These are phyloP conservation scores for Oceanodroma tethys DNA, from an alignment of 2,113 vertebrate genomes.

Conservation along the genomic window DNA sequence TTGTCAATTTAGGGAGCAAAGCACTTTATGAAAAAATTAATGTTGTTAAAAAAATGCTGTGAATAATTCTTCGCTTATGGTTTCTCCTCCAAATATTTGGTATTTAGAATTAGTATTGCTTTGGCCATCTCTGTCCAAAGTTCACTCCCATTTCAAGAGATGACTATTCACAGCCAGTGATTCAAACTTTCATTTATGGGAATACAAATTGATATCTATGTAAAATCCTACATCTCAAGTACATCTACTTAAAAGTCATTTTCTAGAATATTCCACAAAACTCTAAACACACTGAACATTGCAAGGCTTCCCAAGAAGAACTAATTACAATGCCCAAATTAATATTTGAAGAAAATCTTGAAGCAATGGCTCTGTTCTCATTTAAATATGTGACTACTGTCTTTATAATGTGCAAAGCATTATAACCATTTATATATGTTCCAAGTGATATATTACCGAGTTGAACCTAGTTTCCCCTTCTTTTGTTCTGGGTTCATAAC, in stretches of 20 bases:
- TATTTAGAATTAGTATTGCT: not conserved
- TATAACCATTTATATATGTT: constrained; percentile 41
- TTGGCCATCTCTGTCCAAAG: not conserved
- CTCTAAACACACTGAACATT: not conserved
- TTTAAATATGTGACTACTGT: constrained; percentile 39
- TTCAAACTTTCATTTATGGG: constrained; percentile 7
- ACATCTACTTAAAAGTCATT: not conserved
- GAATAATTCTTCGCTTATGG: not conserved
- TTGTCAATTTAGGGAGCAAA: not conserved
- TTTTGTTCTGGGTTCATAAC: constrained; percentile 67
- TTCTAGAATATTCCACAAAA: constrained; percentile 28
- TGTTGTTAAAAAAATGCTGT: not conserved
- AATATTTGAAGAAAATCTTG: constrained; percentile 42
- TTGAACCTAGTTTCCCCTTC: constrained; percentile 54
- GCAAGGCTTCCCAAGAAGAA: constrained; percentile 46
- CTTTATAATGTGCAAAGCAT: constrained; percentile 34
- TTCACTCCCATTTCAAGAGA: not conserved
- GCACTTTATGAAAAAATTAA: not conserved
- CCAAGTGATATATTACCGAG: constrained; percentile 46
- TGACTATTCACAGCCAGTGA: not conserved
- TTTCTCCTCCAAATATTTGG: not conserved
- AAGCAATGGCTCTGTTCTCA: constrained; percentile 14
- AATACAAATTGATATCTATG: not conserved
- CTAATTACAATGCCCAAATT: constrained; percentile 48
- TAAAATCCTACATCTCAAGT: constrained; percentile 15